Base-by-base conservation (phyloP, 2,888 invertebrate genomes). In the Rhyacophila evoluta region DNA sequence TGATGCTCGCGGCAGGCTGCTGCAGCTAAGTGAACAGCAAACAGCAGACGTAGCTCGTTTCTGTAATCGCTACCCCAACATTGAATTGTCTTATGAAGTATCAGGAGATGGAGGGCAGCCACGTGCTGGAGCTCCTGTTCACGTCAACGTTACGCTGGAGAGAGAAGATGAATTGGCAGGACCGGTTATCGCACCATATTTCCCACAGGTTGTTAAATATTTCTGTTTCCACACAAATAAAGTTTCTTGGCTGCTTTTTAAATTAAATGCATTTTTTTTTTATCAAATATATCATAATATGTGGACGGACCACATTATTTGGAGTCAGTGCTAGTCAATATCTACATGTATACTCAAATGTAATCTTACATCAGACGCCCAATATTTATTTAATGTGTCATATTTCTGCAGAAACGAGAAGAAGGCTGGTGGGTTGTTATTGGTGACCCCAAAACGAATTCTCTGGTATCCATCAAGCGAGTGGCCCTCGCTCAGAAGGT, bases 341-440 rank as follows among this genome's bases (percentile, higher is more conserved):
- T n/a, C n/a, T n/a, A n/a, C n/a, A n/a, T n/a, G n/a, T n/a, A n/a
- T n/a, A n/a, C n/a, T n/a, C n/a, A n/a, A n/a, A n/a, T n/a, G n/a
- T n/a, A n/a, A n/a, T n/a, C n/a, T n/a, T n/a, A n/a, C n/a, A n/a
- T n/a, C n/a, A n/a, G n/a, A n/a, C n/a, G n/a, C n/a, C n/a, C n/a
- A n/a, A n/a, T n/a, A n/a, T n/a, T n/a, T n/a, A n/a, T n/a, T n/a
- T n/a, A n/a, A n/a, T n/a, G n/a, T n/a, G n/a, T n/a, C n/a, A n/a
- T n/a, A n/a, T n/a, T 75, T 78, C 83, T 86, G 27, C 90, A 96
- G 92, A 96, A 96, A 92, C 93, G 96, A 74, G 96, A 96, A 85
- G 96, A 97, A 87, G 96, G 96, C 73, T 96, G 96, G 96, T 99
- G 99, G 99, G 97, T 99, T 39, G 98, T 99, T 8, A 96, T 99